Evolutionary conservation across 2,113 vertebrate genomes (phyloP), one percentile per base, ranked within the genome.

Genomic region (Phycodurus eques): DNA sequence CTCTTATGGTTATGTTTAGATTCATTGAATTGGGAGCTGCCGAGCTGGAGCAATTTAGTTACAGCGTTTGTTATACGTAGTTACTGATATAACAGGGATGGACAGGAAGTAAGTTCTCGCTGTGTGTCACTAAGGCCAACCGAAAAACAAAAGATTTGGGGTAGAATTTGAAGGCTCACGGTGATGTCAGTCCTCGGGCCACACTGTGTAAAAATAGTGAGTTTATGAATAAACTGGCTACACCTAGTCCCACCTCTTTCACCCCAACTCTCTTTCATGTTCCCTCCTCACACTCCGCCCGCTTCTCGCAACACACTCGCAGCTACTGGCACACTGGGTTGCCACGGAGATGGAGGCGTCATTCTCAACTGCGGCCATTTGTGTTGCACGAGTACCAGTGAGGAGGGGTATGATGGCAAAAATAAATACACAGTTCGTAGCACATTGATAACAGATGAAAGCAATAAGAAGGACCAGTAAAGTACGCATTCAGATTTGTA

Each of bases 291-390:
- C 64, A 65, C 53, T 74, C 73, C 54, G 68, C 70, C 62, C 31
- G 60, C 66, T 68, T 81, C 70, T 46, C 57, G 33, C 43, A 70
- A 65, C 62, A 73, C 76, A 75, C 27, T 42, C 70, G 67, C 62
- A 62, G 46, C 68, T 74, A 72, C 79, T 70, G 70, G 69, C 86
- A 75, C 81, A 81, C 84, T 73, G 76, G 47, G 91, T 93, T 92
- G 88, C 90, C 89, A 91, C 76, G 90, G 92, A 90, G 81, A 94
- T 81, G n/a, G 72, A 56, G 81, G 91, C 86, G 85, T 92, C 89
- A 90, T 84, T 89, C 79, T 84, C 88, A 93, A 88, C 87, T 88
- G 85, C 83, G 87, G 81, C 88, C 84, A 84, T 90, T 88, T 82
- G 83, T 86, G 81, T 80, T 76, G 77, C 75, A 76, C 64, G 69